Evolutionary conservation across 2,113 vertebrate species (phyloP), one percentile per base, ranked within the genome.

Genomic region (Spilogale gracilis): DNA sequence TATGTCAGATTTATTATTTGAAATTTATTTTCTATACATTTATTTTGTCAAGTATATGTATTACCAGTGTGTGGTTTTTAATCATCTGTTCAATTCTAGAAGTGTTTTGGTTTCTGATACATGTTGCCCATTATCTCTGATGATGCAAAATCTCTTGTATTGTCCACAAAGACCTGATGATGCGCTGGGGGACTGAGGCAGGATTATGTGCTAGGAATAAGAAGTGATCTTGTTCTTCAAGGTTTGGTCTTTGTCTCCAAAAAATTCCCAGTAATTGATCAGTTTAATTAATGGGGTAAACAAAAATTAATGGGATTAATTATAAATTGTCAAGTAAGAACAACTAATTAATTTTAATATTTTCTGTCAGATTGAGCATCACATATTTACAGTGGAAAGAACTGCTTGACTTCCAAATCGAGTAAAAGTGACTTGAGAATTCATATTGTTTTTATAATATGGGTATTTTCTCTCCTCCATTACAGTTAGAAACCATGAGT

Each of bases 281-380:
- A 71, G 12, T 82, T 85, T 91, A 92, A 93, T 67, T 61, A 86
- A n/a, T 74, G 7, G 0, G 2, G 23, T 67, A 74, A 80, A 60
- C 3, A 89, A 71, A 93, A 96, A 91, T 74, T 87, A 83, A 83
- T 73, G 52, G 82, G 38, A 83, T 86, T 84, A 83, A 91, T 74
- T 80, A 1, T 61, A 93, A 21, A 1, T 14, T 94, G 43, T 94
- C n/a, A 60, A 11, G 27, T 84, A 86, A 94, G 18, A 94, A 73
- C 27, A 84, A 91, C 18, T 88, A 80, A 91, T 87, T 93, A 88
- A 89, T 84, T 85, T 89, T 91, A 69, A 90, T 82, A 71, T 16
- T 30, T 8, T 10, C 69, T n/a, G 7, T 91, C 58, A 48, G 10
- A 45, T 48, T 93, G 58, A 86, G 6, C 11, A 93, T 48, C 50